Evolutionary conservation across 2,888 invertebrate species (phyloP), one percentile per base, ranked within the genome.

Genomic region (Baronia brevicornis): DNA sequence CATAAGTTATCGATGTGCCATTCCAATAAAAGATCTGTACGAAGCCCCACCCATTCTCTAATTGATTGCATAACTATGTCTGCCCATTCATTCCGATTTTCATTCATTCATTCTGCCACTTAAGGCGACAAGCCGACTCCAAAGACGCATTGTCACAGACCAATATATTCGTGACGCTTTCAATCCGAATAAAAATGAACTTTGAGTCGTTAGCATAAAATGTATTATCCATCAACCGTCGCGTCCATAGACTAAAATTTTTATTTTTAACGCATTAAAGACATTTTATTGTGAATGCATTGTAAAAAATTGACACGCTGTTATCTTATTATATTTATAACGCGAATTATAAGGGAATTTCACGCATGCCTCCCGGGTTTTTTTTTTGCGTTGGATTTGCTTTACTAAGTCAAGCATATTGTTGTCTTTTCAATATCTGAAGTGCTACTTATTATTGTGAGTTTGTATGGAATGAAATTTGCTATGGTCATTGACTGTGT

Each of bases 11-110:
- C n/a, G n/a, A n/a, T n/a, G 30, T 30, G 37, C 41, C 51, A 51
- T 46, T 61, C 43, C 33, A 35, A 44, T 58, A 59, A 41, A 45
- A 34, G 49, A 63, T 63, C 38, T 26, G 19, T 26, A 28, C 15
- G 37, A 19, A 36, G 56, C 50, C 58, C 69, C 79, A 71, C 79
- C 80, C 64, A n/a, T n/a, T 39, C 67, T 63, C 63, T 77, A 78
- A 77, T 74, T 70, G 73, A 77, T 80, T 80, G 79, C 78, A 68
- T 75, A 74, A 80, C 72, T 64, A 63, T 60, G 56, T 53, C 58
- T 51, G 46, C 48, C 51, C 50, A 51, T 62, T 62, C 47, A 48
- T 37, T 39, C 37, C 13, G 33, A n/a, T n/a, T n/a, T 51, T 53
- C 56, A 51, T 53, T 53, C 61, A 51, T 51, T 46, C 58, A 56